These are phyloP conservation scores for Casuarius casuarius DNA, from an alignment of 2,113 vertebrate genomes.

Conservation along the genomic window DNA sequence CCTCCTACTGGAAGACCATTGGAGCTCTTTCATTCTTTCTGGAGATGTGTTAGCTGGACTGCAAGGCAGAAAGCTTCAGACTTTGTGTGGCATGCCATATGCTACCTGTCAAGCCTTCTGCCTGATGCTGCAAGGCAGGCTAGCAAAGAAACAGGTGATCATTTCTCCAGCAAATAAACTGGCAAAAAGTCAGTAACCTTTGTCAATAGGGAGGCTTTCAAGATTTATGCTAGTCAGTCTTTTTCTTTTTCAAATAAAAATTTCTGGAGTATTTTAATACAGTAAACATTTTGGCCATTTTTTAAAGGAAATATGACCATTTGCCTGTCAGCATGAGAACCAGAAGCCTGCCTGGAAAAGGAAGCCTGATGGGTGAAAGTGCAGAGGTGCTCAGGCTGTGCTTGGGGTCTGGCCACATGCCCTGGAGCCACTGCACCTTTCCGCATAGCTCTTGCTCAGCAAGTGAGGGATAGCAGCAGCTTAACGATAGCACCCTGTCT, in stretches of 20 bases:
- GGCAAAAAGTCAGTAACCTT: not conserved
- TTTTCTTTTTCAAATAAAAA: not conserved
- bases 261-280: not conserved
- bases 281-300: not conserved
- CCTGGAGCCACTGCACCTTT: not conserved
- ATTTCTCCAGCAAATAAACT: not conserved
- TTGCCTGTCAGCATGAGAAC: not conserved
- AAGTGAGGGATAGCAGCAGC: not conserved
- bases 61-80: not conserved
- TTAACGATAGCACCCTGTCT: not conserved
- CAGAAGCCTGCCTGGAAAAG: not conserved
- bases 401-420: fast-evolving
- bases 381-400: not conserved
- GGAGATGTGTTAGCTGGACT: not conserved
- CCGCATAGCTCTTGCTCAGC: fast-evolving
- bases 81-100: not conserved
- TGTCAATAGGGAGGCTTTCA: not conserved
- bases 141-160: not conserved
- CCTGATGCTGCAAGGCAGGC: not conserved
- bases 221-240: not conserved
- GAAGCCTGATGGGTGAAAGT: not conserved
- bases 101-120: not conserved
- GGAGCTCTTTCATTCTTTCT: not conserved
- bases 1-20: not conserved
- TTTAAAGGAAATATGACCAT: not conserved